Base-by-base conservation (phyloP, 2,797 vertebrate genomes). In the Denticeps clupeoides region DNA sequence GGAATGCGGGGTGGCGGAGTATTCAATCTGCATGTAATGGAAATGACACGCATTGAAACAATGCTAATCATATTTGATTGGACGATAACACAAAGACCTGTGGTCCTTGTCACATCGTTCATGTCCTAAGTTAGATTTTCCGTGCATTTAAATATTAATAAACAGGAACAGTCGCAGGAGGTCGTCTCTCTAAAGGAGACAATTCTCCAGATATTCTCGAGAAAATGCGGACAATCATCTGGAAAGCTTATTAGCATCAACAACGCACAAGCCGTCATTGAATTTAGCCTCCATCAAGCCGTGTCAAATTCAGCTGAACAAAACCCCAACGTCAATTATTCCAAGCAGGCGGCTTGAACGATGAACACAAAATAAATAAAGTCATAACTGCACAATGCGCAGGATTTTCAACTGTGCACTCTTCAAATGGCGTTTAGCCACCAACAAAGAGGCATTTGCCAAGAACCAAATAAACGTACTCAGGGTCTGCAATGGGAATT, bases 191-290 rank as follows among this genome's bases (percentile, higher is more conserved):
- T n/a, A n/a, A n/a, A n/a, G n/a, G n/a, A n/a, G n/a, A n/a, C n/a
- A n/a, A n/a, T n/a, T n/a, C n/a, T n/a, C n/a, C n/a, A n/a, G 29
- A 42, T 9, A 3, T n/a, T 41, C 40, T 43, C 23, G 4, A 44
- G 51, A 50, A 44, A 51, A 41, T 26, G 19, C 26, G 47, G 41
- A 48, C 16, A 55, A 60, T 63, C 15, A 49, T 28, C 35, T 47
- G 19, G 51, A 60, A 60, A 40, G 35, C 16, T 31, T 22, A 63
- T 66, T 58, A 52, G 55, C 52, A 60, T 60, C 51, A 56, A 55
- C 55, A 60, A 58, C 58, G 66, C 33, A 9, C 37, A 60, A 60
- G 27, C 5, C 19, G 23, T 49, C 43, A 8, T 48, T 28, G 43
- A 26, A 32, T 21, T 1, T 43, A 41, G 23, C 26, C 38, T 52